phyloP scores from a whole-genome alignment of 2,797 vertebrate genomes.

The Chloroceryle amazona region DNA sequence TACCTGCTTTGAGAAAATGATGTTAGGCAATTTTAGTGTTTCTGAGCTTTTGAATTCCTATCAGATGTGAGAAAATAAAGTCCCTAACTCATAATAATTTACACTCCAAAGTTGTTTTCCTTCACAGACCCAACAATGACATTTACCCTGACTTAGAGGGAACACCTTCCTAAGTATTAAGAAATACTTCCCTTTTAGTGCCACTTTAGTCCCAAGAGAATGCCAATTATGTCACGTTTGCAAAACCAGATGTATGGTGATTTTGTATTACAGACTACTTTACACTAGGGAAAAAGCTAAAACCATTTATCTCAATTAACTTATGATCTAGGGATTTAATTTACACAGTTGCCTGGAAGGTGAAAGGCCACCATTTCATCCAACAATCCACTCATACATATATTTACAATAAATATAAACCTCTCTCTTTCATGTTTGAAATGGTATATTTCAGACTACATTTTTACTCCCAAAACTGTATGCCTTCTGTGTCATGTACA shows the following conservation, averaged over 20 bases:
- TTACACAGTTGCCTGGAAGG: slow-evolving; percentile 73
- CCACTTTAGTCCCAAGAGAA: slow-evolving; percentile 70
- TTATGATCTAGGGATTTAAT: slow-evolving; percentile 73
- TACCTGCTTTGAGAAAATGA: background rate
- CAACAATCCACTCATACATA: slow-evolving; percentile 1
- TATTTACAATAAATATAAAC: slow-evolving; percentile 36
- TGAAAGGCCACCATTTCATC: slow-evolving; percentile 72
- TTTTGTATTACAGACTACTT: slow-evolving; percentile 67
- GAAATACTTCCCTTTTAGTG: slow-evolving; percentile 39
- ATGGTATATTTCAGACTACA: background rate
- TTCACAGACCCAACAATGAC: background rate
- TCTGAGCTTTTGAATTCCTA: background rate
- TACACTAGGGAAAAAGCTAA: slow-evolving; percentile 72
- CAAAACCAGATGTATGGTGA: slow-evolving; percentile 67
- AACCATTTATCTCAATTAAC: slow-evolving; percentile 81
- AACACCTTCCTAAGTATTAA: slow-evolving; percentile 44
- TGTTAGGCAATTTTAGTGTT: background rate
- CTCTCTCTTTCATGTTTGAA: background rate
- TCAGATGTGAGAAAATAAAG: background rate
- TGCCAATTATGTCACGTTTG: slow-evolving; percentile 76
- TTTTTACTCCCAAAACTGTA: background rate
- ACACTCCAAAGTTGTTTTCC: background rate
- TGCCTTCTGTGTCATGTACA: background rate
- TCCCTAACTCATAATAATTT: background rate
- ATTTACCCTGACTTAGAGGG: slow-evolving; percentile 26